Evolutionary conservation across 2,797 vertebrate genomes (phyloP).

Genomic region (Syngnathus rostellatus): DNA sequence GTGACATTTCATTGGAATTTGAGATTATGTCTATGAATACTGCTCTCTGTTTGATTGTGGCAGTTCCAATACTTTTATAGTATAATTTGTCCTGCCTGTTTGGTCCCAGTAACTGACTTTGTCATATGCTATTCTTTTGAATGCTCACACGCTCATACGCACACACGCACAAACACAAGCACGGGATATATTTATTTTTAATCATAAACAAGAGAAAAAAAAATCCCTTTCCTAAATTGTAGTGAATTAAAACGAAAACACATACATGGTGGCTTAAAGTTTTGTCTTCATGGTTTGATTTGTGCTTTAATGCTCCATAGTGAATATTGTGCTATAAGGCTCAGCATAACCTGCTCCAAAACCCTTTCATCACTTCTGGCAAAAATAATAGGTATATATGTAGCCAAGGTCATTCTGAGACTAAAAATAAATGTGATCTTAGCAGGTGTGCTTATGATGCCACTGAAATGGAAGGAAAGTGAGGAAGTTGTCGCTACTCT

Average conservation of each 20-base stretch:
- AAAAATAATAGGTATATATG: constrained; percentile 26
- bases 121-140: constrained; percentile 26
- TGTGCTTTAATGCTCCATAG: constrained; percentile 48
- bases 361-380: constrained; percentile 25
- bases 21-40: constrained; percentile 5
- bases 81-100: constrained; percentile 53
- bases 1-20: constrained; percentile 8
- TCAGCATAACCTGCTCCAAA: constrained; percentile 15
- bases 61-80: constrained; percentile 39
- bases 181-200: not conserved
- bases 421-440: not conserved
- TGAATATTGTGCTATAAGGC: constrained; percentile 28
- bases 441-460: not conserved
- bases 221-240: constrained; percentile 30
- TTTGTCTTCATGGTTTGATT: constrained; percentile 21
- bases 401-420: not conserved
- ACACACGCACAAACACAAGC: constrained; percentile 8
- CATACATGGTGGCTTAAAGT: constrained; percentile 8
- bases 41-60: constrained; percentile 26
- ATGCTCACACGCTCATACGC: constrained; percentile 10
- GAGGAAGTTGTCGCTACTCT: constrained; percentile 14
- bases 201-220: constrained; percentile 22
- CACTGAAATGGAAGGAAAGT: not conserved
- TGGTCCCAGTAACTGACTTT: constrained; percentile 52
- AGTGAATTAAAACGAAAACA: constrained; percentile 19